Percentiles rank a stretch among this genome's conserved stretches.
Conservation (phyloP, 2,888 invertebrate genomes). For the Leptinotarsa haldemani region DNA sequence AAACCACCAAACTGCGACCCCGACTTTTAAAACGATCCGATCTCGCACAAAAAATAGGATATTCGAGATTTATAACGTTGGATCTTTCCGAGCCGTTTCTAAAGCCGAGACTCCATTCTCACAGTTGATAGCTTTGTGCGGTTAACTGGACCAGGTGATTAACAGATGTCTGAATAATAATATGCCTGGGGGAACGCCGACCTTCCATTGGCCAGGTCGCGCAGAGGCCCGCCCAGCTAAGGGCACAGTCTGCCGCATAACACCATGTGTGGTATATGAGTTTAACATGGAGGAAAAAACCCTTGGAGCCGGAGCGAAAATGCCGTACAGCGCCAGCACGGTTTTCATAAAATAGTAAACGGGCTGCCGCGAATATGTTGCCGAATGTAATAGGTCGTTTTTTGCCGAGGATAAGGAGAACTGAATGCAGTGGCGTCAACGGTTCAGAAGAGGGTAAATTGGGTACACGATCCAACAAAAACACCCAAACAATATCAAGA, state of each 20-base stretch:
- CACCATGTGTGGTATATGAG: constrained; percentile 61
- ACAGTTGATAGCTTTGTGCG: constrained; percentile 57
- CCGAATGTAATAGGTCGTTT: constrained; percentile 37
- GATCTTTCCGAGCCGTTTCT: constrained; percentile 5
- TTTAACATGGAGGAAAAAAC: constrained; percentile 49
- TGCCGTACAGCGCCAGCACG: constrained; percentile 28
- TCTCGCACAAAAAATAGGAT: constrained; percentile 15
- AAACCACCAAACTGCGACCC: constrained; percentile 26
- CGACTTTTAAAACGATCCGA: constrained; percentile 20
- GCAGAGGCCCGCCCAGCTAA: constrained; percentile 43
- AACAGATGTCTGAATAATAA: constrained; percentile 62
- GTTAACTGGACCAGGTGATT: constrained; percentile 60
- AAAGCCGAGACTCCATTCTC: constrained; percentile 40
- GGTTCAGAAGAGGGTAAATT: neutral
- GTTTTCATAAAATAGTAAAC: constrained; percentile 51
- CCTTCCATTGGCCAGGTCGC: constrained; percentile 48
- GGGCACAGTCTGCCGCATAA: constrained; percentile 36
- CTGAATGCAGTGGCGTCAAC: neutral
- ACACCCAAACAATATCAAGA: no score
- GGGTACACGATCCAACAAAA: neutral
- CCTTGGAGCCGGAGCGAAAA: constrained; percentile 50
- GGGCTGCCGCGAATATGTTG: constrained; percentile 49
- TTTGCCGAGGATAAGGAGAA: constrained; percentile 21
- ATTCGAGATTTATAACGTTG: constrained; percentile 13
- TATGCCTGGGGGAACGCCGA: constrained; percentile 43